Percentiles rank a stretch among this genome's conserved stretches.
Conservation (phyloP, 2,113 vertebrate genomes). For the Scortum barcoo region DNA sequence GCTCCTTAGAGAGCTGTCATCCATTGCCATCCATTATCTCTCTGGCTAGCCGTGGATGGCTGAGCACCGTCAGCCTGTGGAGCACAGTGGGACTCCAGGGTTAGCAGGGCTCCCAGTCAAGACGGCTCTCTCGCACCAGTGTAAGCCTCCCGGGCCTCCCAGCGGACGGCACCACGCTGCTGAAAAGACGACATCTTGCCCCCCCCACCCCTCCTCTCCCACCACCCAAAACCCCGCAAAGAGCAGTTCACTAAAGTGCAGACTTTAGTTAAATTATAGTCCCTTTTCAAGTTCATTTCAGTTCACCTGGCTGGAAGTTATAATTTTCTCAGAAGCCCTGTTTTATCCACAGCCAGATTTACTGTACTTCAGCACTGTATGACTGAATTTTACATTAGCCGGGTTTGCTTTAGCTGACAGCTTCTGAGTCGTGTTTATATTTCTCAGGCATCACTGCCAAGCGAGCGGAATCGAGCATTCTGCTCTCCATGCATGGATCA, state of each 20-base stretch:
- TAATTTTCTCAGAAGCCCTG: neutral
- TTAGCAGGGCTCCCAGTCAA: conserved; percentile 52
- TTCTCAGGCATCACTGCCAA: conserved; percentile 9
- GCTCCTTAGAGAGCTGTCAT: conserved; percentile 70
- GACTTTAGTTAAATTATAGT: too few relatives aligned
- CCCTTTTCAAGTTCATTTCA: conserved; percentile 28
- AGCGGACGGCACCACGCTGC: conserved; percentile 29
- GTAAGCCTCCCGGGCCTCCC: conserved; percentile 53
- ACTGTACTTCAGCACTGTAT: neutral
- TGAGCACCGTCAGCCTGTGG: conserved; percentile 61
- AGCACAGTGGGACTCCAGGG: conserved; percentile 54
- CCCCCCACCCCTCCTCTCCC: neutral
- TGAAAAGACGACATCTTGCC: conserved; percentile 30
- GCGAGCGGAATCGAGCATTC: neutral
- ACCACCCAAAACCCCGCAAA: conserved; percentile 2
- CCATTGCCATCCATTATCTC: conserved; percentile 74
- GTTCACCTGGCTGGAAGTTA: conserved; percentile 35
- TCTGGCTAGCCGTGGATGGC: conserved; percentile 61
- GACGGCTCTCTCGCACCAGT: conserved; percentile 23
- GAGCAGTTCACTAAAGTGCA: too few relatives aligned
- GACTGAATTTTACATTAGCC: neutral
- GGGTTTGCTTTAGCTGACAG: conserved; percentile 22
- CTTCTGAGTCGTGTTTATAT: conserved; percentile 24
- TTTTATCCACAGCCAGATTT: conserved; percentile 10
- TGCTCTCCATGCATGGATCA: conserved; percentile 13